phyloP scores from a whole-genome alignment of 2,797 vertebrate species.

The Ctenochaetus hawaiiensis region DNA sequence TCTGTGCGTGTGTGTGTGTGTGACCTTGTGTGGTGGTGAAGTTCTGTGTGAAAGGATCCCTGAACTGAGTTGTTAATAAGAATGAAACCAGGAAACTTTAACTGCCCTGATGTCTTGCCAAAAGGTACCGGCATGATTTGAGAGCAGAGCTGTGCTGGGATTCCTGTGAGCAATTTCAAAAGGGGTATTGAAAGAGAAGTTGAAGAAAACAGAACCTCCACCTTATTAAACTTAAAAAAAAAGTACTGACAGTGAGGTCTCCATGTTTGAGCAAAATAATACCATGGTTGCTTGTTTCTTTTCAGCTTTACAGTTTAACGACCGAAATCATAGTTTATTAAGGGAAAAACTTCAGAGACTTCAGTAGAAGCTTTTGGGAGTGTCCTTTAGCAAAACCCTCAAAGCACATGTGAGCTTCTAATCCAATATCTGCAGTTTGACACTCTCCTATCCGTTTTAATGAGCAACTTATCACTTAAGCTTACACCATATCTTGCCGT shows the following conservation, averaged over 20 bases:
- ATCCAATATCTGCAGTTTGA: slow-evolving; percentile 34
- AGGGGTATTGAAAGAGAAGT: background rate
- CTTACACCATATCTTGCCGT: background rate
- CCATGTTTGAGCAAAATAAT: slow-evolving; percentile 33
- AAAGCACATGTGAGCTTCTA: slow-evolving; percentile 21
- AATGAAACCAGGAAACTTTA: slow-evolving; percentile 47
- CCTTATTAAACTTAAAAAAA: slow-evolving; percentile 6
- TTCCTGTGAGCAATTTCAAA: slow-evolving; percentile 25
- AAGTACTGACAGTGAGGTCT: slow-evolving; percentile 1
- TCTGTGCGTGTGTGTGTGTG: slow-evolving; percentile 27
- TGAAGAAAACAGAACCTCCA: background rate
- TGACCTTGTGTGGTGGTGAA: slow-evolving; percentile 47
- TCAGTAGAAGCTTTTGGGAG: background rate
- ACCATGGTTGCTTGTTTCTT: slow-evolving; percentile 5
- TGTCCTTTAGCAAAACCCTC: slow-evolving; percentile 26
- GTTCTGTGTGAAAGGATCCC: slow-evolving; percentile 48
- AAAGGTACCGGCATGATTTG: slow-evolving; percentile 34
- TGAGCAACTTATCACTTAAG: slow-evolving; percentile 14
- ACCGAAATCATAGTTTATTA: slow-evolving; percentile 42
- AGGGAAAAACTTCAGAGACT: slow-evolving; percentile 28
- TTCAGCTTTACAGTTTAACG: slow-evolving; percentile 19
- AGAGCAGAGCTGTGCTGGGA: background rate
- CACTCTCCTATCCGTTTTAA: slow-evolving; percentile 27
- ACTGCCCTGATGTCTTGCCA: slow-evolving; percentile 29
- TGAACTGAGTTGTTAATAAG: slow-evolving; percentile 41